Evolutionary conservation across 2,113 vertebrate genomes (phyloP), one percentile per base, ranked within the genome.

Genomic region (Pachyramphus minor): DNA sequence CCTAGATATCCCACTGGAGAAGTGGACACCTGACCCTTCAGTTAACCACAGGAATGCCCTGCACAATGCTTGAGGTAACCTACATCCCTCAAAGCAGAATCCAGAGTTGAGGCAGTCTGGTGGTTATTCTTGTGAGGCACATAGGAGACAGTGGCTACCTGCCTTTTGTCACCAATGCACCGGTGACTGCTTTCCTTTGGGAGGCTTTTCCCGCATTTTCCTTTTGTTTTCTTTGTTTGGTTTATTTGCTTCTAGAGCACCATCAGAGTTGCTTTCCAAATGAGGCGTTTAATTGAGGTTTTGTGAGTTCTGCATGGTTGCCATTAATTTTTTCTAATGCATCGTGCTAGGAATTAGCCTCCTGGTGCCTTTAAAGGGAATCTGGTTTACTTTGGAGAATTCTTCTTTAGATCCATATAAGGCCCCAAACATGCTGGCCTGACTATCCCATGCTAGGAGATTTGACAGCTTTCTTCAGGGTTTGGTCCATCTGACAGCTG

Each of bases 201-300:
- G 31, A 25, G 25, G n/a, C 11, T 89, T 84, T 77, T 21, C 30
- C 47, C 25, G 3, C 0, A 0, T 17, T 53, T 62, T 59, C 64
- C 9, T 68, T 85, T 55, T n/a, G 7, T 73, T 60, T 66, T 44
- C 35, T 68, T 33, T 30, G 2, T 45, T 41, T 56, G 4, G 6
- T 59, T 10, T 8, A 0, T 94, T 77, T 72, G 17, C 69, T 89
- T 55, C 80, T 44, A 47, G 12, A 66, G 28, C 35, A 53, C 17
- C 52, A 19, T 56, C n/a, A 25, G 30, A 16, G n/a, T 25, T 19
- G 24, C 59, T 81, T 80, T 89, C 45, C 55, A 62, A 27, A 12
- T 37, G 39, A 78, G 49, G 66, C 8, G 31, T 81, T 94, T 74
- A 63, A n/a, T 0, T 27, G 59, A 60, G 19, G 11, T 64, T 85